Evolutionary conservation across 2,888 invertebrate genomes (phyloP).

Genomic region (Melanostoma scalare): DNA sequence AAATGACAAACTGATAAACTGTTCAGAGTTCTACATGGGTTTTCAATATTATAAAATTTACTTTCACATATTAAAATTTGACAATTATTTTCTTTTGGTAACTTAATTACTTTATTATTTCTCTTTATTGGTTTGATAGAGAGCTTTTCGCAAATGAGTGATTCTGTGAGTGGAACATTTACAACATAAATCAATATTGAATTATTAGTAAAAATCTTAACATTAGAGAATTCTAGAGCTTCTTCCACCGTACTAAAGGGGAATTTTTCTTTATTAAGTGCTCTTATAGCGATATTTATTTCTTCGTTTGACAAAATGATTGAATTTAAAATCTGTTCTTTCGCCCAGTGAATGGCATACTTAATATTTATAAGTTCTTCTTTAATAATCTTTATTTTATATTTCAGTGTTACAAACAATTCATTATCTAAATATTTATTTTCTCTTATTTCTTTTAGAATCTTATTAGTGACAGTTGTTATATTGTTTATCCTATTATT

Average conservation of each 20-base stretch:
- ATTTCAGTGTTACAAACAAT: not conserved
- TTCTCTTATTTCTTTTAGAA: not conserved
- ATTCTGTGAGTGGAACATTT: constrained; percentile 31
- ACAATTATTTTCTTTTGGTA: too few relatives aligned
- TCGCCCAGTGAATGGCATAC: constrained; percentile 42
- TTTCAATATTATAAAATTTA: too few relatives aligned
- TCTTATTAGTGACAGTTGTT: too few relatives aligned
- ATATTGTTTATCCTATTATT: not conserved
- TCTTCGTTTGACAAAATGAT: constrained; percentile 40
- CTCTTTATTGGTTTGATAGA: constrained; percentile 38
- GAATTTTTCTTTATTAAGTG: constrained; percentile 36
- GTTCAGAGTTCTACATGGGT: too few relatives aligned
- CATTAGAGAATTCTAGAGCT: constrained; percentile 40
- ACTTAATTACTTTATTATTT: constrained; percentile 20
- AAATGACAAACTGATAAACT: too few relatives aligned
- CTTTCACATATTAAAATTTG: too few relatives aligned
- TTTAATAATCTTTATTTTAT: constrained; percentile 33
- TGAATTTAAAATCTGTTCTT: constrained; percentile 31
- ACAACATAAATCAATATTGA: constrained; percentile 32
- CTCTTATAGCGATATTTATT: constrained; percentile 24
- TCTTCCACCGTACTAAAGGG: constrained; percentile 36
- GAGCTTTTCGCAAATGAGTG: constrained; percentile 27
- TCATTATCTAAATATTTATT: not conserved
- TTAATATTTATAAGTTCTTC: constrained; percentile 29
- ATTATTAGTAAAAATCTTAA: constrained; percentile 32